Evolutionary conservation across 2,888 invertebrate species (phyloP).

Genomic region (Eilema depressum): DNA sequence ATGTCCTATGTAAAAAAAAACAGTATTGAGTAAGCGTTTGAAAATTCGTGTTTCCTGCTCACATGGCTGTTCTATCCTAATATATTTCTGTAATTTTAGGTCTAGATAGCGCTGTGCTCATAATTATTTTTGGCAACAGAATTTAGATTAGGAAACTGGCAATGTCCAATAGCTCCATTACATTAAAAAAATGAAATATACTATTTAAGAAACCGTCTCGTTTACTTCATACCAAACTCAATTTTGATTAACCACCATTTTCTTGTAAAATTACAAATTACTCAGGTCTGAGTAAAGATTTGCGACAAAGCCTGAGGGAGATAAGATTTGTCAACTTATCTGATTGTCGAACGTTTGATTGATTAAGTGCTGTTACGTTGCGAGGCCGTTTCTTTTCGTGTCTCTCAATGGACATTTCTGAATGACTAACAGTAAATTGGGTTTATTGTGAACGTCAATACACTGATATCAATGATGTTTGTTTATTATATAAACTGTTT

Average conservation of each 20-base stretch:
- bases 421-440: constrained; percentile 7
- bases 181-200: background rate
- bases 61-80: no score
- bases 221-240: constrained; percentile 25
- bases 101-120: no score
- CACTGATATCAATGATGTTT: background rate
- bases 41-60: no score
- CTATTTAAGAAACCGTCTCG: background rate
- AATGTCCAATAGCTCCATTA: background rate
- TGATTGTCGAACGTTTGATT: constrained; percentile 47
- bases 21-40: no score
- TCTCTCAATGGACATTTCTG: constrained; percentile 8
- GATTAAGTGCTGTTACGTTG: constrained; percentile 45
- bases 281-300: constrained; percentile 30
- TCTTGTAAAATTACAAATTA: constrained; percentile 39
- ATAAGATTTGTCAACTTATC: constrained; percentile 51
- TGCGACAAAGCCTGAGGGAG: constrained; percentile 38
- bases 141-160: no score
- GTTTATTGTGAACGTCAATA: constrained; percentile 6
- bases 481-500: background rate
- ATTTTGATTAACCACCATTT: constrained; percentile 36
- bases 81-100: no score
- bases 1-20: no score
- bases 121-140: no score
- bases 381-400: constrained; percentile 30